Evolutionary conservation across 2,888 invertebrate genomes (phyloP).

Genomic region (Hybos culiciformis): DNA sequence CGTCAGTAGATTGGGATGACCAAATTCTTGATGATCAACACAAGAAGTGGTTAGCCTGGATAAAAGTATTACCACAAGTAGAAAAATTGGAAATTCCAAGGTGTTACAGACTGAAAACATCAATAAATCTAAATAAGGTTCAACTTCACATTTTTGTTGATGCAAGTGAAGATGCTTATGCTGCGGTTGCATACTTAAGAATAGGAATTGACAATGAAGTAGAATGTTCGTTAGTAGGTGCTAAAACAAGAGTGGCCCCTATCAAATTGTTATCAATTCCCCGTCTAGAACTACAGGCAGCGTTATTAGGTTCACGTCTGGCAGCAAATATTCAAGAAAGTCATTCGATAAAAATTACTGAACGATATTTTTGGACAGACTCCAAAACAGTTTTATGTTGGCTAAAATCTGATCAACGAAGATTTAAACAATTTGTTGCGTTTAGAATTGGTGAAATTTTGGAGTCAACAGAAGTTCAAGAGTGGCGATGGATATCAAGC

Average conservation of each 20-base stretch:
- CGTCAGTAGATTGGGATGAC: slow-evolving; percentile 11
- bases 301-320: slow-evolving; percentile 15
- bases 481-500: slow-evolving; percentile 8
- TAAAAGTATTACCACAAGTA: slow-evolving; percentile 13
- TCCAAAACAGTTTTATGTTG: slow-evolving; percentile 18
- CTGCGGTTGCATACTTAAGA: slow-evolving; percentile 16
- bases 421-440: slow-evolving; percentile 17
- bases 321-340: slow-evolving; percentile 9
- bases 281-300: slow-evolving; percentile 16
- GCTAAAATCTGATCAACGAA: slow-evolving; percentile 17
- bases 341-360: slow-evolving; percentile 9
- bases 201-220: slow-evolving; percentile 3
- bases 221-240: slow-evolving; percentile 12
- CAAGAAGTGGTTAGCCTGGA: slow-evolving; percentile 15
- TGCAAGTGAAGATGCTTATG: slow-evolving; percentile 16
- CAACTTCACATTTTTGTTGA: slow-evolving; percentile 15
- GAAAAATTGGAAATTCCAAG: slow-evolving; percentile 15
- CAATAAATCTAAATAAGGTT: background rate
- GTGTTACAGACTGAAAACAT: slow-evolving; percentile 13
- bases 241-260: slow-evolving; percentile 18
- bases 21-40: slow-evolving; percentile 12
- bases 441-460: slow-evolving; percentile 15
- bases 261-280: slow-evolving; percentile 15
- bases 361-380: slow-evolving; percentile 18
- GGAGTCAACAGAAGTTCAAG: slow-evolving; percentile 4